phyloP scores from a whole-genome alignment of 1,140 invertebrate species.

The Drosophila fuyamai region DNA sequence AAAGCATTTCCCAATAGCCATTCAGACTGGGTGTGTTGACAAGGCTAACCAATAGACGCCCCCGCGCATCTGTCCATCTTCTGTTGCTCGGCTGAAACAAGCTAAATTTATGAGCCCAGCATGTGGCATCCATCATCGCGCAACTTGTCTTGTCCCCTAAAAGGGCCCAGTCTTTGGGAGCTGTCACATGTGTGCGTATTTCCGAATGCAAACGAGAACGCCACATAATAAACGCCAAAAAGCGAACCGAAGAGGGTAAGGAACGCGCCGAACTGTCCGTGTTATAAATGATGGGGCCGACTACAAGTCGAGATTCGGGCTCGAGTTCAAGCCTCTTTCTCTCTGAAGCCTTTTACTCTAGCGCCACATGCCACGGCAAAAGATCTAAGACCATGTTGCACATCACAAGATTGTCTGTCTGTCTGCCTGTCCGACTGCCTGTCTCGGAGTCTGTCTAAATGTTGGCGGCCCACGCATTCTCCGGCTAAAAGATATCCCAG shows the following conservation, averaged over 20 bases:
- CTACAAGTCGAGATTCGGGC: slow-evolving; percentile 27
- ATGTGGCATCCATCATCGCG: slow-evolving; percentile 69
- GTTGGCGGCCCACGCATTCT: slow-evolving; percentile 65
- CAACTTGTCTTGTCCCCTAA: slow-evolving; percentile 42
- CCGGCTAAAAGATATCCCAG: slow-evolving; percentile 23
- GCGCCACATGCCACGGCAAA: slow-evolving; percentile 78
- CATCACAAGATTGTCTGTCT: slow-evolving; percentile 34
- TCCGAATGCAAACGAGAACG: slow-evolving; percentile 46
- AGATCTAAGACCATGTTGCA: slow-evolving; percentile 64
- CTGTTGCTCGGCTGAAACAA: slow-evolving; percentile 30
- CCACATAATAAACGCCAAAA: slow-evolving; percentile 50
- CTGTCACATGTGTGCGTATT: slow-evolving; percentile 11
- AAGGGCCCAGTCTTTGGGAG: slow-evolving; percentile 35
- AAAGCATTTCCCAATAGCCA: slow-evolving; percentile 47
- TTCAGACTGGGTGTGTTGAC: slow-evolving; percentile 56
- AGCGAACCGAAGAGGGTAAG: slow-evolving; percentile 27
- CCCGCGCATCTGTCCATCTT: slow-evolving; percentile 35
- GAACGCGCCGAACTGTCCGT: slow-evolving; percentile 48
- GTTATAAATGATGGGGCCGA: slow-evolving; percentile 68
- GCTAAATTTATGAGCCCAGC: slow-evolving; percentile 61
- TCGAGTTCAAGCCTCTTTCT: slow-evolving; percentile 36
- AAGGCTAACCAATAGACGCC: slow-evolving; percentile 51
- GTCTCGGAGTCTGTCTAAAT: slow-evolving; percentile 62
- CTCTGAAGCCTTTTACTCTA: slow-evolving; percentile 50
- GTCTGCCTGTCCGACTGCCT: slow-evolving; percentile 11